Base-by-base conservation (phyloP, 2,113 vertebrate genomes). In the Zosterops pallidus region DNA sequence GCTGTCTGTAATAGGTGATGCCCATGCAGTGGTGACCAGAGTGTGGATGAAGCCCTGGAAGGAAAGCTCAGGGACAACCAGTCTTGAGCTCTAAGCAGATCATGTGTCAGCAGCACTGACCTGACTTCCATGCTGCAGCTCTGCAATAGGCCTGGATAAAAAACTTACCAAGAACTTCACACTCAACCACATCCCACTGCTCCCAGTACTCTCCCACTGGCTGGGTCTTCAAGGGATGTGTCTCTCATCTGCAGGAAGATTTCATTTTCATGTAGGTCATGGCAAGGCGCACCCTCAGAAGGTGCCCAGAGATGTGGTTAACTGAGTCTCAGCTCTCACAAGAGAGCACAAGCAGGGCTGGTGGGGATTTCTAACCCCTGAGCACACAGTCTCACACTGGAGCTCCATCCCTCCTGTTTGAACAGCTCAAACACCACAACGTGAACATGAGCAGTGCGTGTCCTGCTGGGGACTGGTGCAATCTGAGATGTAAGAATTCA, bases 401-500 rank as follows among this genome's bases (percentile, higher is more conserved):
- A 62, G 20, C 47, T 92, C 87, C 42, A 68, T 85, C 80, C 63
- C 77, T 83, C 49, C 62, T 89, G 62, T 77, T 71, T 65, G 85
- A 88, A 71, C 72, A 79, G 56, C 87, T 90, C 53, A 49, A 92
- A 71, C 9, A 5, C 74, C 55, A 49, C 86, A 74, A 44, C 0
- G 2, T 60, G 89, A 95, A 88, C 82, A 70, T 14, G 83, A 83
- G 50, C 64, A 91, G 39, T 71, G 44, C 5, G 0, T 84, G 88
- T 86, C 90, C 77, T 86, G 87, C 93, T 96, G 92, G 79, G 83
- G 67, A 87, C 91, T 86, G 71, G 21, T 96, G 94, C 94, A 96
- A 94, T 96, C 71, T 88, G 95, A 94, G 96, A 92, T 92, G 94
- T 89, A 96, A 95, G 84, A 96, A 94, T 94, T 92, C 62, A 92